These are phyloP conservation scores for Lota lota DNA, from an alignment of 2,113 vertebrate genomes.

Conservation along the genomic window DNA sequence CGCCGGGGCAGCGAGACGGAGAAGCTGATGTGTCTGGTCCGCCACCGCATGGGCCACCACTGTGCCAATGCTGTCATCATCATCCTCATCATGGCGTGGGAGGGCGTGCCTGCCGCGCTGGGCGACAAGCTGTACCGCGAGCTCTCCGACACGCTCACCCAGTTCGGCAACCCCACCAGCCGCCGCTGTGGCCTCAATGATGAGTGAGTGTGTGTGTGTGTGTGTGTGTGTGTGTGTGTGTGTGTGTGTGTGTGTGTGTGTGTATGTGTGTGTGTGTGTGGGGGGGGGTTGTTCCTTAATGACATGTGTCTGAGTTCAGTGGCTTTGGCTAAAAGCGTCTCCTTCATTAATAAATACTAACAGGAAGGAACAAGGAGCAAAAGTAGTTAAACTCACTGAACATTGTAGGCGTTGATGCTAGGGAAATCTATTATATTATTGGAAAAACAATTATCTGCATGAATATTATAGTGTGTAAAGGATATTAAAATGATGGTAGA, in stretches of 20 bases:
- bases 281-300: no score
- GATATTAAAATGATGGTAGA: no score
- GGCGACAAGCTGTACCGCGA: slow-evolving; percentile 91
- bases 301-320: no score
- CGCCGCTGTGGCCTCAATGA: slow-evolving; percentile 96
- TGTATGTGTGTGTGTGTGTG: not conserved
- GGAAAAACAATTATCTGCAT: no score
- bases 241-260: no score
- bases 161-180: slow-evolving; percentile 92
- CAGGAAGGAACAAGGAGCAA: no score
- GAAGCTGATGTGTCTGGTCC: slow-evolving; percentile 92
- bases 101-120: slow-evolving; percentile 85
- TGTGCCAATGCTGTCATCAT: slow-evolving; percentile 91
- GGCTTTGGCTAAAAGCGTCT: no score
- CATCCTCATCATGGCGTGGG: slow-evolving; percentile 96
- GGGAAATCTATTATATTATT: no score
- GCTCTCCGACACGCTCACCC: slow-evolving; percentile 85
- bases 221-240: not conserved
- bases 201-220: slow-evolving; percentile 76
- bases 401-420: no score
- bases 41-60: slow-evolving; percentile 88
- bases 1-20: slow-evolving; percentile 85
- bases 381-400: no score
- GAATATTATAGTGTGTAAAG: no score
- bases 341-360: no score